A percentile compares a stretch with the other conserved stretches of the same genome.
phyloP scores from a whole-genome alignment of 2,113 vertebrate genomes.

The Cervus canadensis region DNA sequence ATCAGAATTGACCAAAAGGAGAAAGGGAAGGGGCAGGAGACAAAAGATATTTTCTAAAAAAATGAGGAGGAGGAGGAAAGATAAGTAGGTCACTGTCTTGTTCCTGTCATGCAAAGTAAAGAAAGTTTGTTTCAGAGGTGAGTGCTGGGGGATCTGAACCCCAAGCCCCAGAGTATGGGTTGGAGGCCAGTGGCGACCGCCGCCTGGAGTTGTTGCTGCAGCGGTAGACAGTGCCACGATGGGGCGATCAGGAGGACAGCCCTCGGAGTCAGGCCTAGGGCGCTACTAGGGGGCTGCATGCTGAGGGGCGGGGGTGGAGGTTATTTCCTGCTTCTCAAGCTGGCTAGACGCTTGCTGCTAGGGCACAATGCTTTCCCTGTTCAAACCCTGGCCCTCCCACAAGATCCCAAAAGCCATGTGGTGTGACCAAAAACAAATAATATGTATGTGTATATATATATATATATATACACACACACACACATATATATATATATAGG shows the following conservation, averaged over 20 bases:
- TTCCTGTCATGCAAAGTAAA: slow-evolving; percentile 82
- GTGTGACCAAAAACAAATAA: neutral
- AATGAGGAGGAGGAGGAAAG: slow-evolving; percentile 43
- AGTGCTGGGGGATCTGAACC: slow-evolving; percentile 69
- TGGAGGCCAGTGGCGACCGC: slow-evolving; percentile 70
- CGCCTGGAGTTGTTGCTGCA: slow-evolving; percentile 71
- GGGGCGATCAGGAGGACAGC: slow-evolving; percentile 68
- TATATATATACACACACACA: neutral
- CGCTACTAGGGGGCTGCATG: slow-evolving; percentile 68
- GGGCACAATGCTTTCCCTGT: neutral
- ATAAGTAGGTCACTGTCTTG: slow-evolving; percentile 73
- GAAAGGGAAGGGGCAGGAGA: slow-evolving; percentile 1
- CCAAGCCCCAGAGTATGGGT: slow-evolving; percentile 46
- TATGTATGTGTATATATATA: neutral
- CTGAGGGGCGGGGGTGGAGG: slow-evolving; percentile 71
- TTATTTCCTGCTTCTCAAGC: slow-evolving; percentile 75
- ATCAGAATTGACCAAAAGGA: slow-evolving; percentile 47
- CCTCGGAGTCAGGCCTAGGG: slow-evolving; percentile 67
- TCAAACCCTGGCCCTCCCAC: neutral
- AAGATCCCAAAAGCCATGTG: neutral
- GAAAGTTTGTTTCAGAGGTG: slow-evolving; percentile 76
- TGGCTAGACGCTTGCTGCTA: slow-evolving; percentile 42
- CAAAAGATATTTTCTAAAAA: slow-evolving; percentile 41
- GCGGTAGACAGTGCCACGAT: slow-evolving; percentile 76
- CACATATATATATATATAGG: neutral